These are phyloP conservation scores for Athrips mouffetella DNA, from an alignment of 2,888 invertebrate genomes.

Conservation along the genomic window DNA sequence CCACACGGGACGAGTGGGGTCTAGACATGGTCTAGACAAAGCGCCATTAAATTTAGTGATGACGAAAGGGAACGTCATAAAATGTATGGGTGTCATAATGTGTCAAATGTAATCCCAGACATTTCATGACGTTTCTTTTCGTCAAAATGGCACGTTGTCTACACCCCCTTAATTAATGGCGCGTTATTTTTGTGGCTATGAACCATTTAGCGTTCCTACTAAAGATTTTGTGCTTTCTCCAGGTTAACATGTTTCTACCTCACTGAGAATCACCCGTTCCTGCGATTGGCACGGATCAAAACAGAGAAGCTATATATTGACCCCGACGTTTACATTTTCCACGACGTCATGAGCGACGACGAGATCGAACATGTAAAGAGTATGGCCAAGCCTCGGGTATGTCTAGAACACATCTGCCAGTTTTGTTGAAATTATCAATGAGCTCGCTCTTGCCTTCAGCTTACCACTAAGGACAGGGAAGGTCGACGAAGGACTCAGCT, in stretches of 20 bases:
- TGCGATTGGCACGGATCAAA: constrained; percentile 80
- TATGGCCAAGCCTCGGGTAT: constrained; percentile 87
- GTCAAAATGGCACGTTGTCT: too few species aligned
- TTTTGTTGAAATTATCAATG: background rate
- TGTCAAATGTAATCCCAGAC: too few species aligned
- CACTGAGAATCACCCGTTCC: background rate
- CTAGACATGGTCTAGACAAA: too few species aligned
- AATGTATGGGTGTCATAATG: background rate
- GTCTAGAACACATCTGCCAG: background rate
- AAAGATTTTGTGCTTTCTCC: background rate
- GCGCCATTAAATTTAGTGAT: too few species aligned
- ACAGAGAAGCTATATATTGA: constrained; percentile 83
- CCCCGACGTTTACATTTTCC: constrained; percentile 87
- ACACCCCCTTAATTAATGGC: too few species aligned
- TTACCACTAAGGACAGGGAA: too few species aligned
- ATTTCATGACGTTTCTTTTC: too few species aligned
- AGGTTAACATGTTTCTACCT: background rate
- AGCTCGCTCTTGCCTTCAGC: too few species aligned
- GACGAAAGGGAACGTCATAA: too few species aligned
- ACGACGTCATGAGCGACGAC: constrained; percentile 86
- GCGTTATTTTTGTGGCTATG: too few species aligned
- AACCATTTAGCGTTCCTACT: background rate
- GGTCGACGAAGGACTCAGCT: too few species aligned
- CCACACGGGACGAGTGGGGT: too few species aligned
- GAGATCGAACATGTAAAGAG: constrained; percentile 89